Evolutionary conservation across 1,140 invertebrate genomes (phyloP), one percentile per base, ranked within the genome.

Genomic region (honey bee (Apis mellifera)): DNA sequence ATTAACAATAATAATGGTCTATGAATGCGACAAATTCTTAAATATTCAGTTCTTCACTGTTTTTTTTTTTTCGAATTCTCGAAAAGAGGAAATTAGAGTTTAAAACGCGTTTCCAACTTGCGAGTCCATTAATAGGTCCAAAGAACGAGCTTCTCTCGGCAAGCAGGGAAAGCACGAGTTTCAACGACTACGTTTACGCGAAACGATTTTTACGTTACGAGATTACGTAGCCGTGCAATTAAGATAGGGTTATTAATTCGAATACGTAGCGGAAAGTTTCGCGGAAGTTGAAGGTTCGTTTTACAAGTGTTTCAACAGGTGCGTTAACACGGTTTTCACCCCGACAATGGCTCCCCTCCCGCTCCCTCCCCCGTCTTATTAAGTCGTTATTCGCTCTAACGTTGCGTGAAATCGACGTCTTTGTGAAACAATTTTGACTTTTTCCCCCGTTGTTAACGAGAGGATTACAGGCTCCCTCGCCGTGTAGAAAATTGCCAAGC

Each of bases 401-500:
- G 68, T 72, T 62, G 68, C 82, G 82, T 83, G 75, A 83, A 83
- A 83, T 83, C 76, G 55, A 59, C 68, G 54, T 59, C 66, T 71
- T 65, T 50, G 60, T 71, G 75, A 72, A 78, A 55, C 42, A 21
- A 21, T 70, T 55, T 62, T 21, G 32, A 4, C 21, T 21, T 42
- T 21, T 23, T n/a, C 65, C 52, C 72, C 32, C 2, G n/a, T 42
- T 7, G 13, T 32, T 32, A 68, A 68, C 64, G 64, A 64, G 64
- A 64, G 50, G 32, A 42, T 42, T 42, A 7, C 32, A n/a, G n/a
- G 32, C 32, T 5, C 32, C 8, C 48, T 23, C 9, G 17, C 13
- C 0, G 19, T 4, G 21, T 13, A 42, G 4, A 8, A 23, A 32
- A 7, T 11, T 13, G 23, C 8, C 26, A 26, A 9, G 60, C 13